Evolutionary conservation across 2,797 vertebrate genomes (phyloP).

Genomic region (Tangara arthus): DNA sequence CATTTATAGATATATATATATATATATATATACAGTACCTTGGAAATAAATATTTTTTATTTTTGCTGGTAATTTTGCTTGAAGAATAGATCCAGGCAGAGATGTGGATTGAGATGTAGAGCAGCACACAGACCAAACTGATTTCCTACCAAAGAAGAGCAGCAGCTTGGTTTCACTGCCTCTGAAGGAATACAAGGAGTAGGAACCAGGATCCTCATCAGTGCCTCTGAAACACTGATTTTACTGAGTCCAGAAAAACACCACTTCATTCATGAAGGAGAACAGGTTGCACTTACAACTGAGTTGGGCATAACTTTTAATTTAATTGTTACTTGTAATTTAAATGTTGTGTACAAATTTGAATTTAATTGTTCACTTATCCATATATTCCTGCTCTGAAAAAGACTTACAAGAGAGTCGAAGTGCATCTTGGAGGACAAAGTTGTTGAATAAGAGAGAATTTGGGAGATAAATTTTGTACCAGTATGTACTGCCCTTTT

Average conservation of each 20-base stretch:
- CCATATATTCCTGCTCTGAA: not conserved
- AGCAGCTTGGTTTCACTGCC: not conserved
- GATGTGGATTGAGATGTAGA: not conserved
- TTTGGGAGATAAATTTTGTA: not conserved
- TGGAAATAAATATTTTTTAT: not conserved
- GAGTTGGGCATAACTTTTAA: too few relatives aligned
- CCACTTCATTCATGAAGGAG: rapidly evolving
- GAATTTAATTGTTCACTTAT: not conserved
- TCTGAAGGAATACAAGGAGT: not conserved
- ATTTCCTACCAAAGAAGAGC: not conserved
- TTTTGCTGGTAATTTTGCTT: not conserved
- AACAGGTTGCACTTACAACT: not conserved
- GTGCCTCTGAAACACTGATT: not conserved
- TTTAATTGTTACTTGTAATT: not conserved
- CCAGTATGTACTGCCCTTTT: not conserved
- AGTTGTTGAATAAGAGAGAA: not conserved
- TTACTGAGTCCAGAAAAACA: not conserved
- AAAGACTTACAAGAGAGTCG: not conserved
- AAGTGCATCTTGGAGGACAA: not conserved
- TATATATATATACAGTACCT: not conserved
- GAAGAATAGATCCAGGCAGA: not conserved
- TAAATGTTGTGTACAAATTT: too few relatives aligned
- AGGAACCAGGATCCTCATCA: not conserved
- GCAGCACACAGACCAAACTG: not conserved
- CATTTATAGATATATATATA: not conserved